Evolutionary conservation across 1,140 invertebrate species (phyloP), one percentile per base, ranked within the genome.

Genomic region (Agraylea sexmaculata): DNA sequence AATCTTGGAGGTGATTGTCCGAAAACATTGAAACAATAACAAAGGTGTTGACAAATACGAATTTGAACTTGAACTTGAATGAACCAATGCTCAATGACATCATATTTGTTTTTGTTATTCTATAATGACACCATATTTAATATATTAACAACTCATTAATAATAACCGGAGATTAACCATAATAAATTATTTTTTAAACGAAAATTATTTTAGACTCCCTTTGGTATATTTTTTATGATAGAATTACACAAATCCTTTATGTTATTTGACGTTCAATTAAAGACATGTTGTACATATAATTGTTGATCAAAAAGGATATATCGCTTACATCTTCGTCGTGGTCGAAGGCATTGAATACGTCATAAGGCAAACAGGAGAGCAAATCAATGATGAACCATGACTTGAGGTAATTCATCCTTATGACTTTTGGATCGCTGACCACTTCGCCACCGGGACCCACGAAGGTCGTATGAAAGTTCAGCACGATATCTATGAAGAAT

Each of bases 381-480:
- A 99, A 76, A 68, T 99, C 96, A 59, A 99, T 98, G 52, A 99
- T 81, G 67, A 99, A 99, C 96, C 96, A 99, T 46, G 90, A 96
- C 64, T 95, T 95, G 47, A 99, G 76, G 68, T 99, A 99, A 70
- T 99, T 99, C 83, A 92, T 92, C 50, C 92, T 73, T 55, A 98
- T 98, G 33, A 84, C 87, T 65, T 94, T 94, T 2, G 93, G 93
- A 67, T 98, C 93, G 51, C 89, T 94, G 51, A 98, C 92, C 38
- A 96, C 91, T 70, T 98, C 93, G 25, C 94, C 94, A 41, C 91
- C 91, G 11, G 93, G 87, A 20, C 95, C 94, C 47, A 99, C 96
- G 70, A 98, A 99, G 37, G 96, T 99, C 42, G 96, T 99, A 70
- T 99, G 96, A 71, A 99, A 99, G 73, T 99, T 99, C 57, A 99